A percentile compares a stretch with the other conserved stretches of the same genome.
phyloP scores from a whole-genome alignment of 2,888 invertebrate species.

The Clitarchus hookeri region DNA sequence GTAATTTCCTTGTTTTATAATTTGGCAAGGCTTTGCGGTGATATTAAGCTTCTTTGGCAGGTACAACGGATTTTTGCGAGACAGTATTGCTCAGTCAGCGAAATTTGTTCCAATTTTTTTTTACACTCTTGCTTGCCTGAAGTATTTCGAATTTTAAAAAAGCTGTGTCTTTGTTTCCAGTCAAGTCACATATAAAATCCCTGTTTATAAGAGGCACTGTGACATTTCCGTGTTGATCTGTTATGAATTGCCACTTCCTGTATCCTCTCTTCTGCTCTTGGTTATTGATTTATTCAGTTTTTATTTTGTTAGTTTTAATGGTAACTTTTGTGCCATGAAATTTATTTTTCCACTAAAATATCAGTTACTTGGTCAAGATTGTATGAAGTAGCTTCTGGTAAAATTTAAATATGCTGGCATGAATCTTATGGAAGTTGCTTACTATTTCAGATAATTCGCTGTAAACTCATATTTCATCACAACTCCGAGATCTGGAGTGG shows the following conservation, averaged over 20 bases:
- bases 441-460: not conserved
- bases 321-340: no score
- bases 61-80: not conserved
- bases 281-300: not conserved
- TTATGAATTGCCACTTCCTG: not conserved
- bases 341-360: not conserved
- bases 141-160: slow-evolving; percentile 3
- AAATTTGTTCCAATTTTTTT: not conserved
- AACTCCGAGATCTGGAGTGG: not conserved
- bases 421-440: not conserved
- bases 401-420: not conserved
- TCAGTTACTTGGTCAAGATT: not conserved
- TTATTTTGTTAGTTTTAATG: no score
- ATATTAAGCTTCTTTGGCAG: not conserved
- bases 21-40: not conserved
- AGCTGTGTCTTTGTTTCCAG: not conserved
- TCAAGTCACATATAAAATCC: not conserved
- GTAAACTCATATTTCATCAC: not conserved
- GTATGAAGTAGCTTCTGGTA: not conserved
- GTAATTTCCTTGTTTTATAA: slow-evolving; percentile 11
- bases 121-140: not conserved
- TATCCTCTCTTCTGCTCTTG: not conserved
- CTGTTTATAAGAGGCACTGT: not conserved
- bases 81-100: not conserved
- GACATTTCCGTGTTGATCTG: not conserved